Conservation (phyloP, 2,797 vertebrate species). For the Enteromius radiatus region DNA sequence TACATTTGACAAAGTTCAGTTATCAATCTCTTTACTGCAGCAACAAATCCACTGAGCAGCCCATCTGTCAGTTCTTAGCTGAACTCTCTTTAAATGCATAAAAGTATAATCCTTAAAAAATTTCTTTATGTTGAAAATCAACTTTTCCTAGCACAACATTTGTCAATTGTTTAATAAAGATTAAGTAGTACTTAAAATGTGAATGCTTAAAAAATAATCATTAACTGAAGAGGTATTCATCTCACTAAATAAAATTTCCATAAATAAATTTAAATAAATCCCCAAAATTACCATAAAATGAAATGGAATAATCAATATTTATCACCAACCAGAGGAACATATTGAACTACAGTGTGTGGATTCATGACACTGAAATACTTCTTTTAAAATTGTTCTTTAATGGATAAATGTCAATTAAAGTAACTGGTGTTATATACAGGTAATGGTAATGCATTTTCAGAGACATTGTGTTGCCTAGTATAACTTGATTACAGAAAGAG, state of each 20-base stretch:
- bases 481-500: background rate
- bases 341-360: background rate
- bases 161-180: background rate
- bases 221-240: background rate
- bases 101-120: background rate
- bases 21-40: too few relatives aligned
- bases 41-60: background rate
- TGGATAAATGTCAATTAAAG: background rate
- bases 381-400: background rate
- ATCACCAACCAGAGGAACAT: background rate
- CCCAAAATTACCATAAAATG: conserved; percentile 1
- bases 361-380: background rate
- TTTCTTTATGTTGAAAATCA: background rate
- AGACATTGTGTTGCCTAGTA: background rate
- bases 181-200: background rate
- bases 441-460: background rate
- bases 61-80: background rate
- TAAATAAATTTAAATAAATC: too few relatives aligned
- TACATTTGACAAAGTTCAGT: background rate
- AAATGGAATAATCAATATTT: background rate
- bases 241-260: background rate
- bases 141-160: background rate
- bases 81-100: background rate
- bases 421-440: background rate
- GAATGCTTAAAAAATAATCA: background rate